Percentiles rank a stretch among this genome's conserved stretches.
Evolutionary conservation across 2,888 invertebrate species (phyloP).

Genomic region (Calameuta filiformis): DNA sequence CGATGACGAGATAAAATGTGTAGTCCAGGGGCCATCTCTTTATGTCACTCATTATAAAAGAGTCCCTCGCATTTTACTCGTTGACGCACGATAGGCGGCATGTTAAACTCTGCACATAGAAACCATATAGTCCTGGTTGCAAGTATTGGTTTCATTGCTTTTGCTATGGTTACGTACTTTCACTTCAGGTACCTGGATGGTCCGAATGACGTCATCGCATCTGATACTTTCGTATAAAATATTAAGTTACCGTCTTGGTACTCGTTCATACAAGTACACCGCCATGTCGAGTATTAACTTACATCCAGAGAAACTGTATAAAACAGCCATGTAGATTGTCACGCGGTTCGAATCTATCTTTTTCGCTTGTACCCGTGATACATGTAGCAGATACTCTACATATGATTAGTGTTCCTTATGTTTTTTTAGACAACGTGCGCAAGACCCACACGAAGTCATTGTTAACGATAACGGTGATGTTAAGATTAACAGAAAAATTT

Average conservation of each 20-base stretch:
- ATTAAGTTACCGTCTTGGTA: neutral
- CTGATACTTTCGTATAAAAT: slow-evolving; percentile 17
- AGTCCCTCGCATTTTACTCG: neutral
- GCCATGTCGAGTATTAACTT: neutral
- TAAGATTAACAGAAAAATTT: neutral
- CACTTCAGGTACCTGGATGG: slow-evolving; percentile 19
- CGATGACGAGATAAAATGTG: neutral
- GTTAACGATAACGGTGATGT: neutral
- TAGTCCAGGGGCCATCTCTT: neutral
- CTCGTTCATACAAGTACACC: neutral
- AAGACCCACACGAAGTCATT: neutral
- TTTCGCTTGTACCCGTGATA: neutral
- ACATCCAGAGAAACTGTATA: neutral
- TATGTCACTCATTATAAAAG: neutral
- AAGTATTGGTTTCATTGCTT: neutral
- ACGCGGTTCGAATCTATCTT: neutral
- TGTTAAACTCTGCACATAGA: neutral
- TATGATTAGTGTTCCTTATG: neutral
- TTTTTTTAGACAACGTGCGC: neutral
- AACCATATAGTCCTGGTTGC: neutral
- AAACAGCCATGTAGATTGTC: neutral
- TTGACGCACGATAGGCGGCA: neutral
- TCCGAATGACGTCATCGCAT: slow-evolving; percentile 15
- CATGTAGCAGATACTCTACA: neutral
- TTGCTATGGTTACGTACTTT: slow-evolving; percentile 14